Evolutionary conservation across 2,888 invertebrate genomes (phyloP).

Genomic region (Temnothorax rugatulus): DNA sequence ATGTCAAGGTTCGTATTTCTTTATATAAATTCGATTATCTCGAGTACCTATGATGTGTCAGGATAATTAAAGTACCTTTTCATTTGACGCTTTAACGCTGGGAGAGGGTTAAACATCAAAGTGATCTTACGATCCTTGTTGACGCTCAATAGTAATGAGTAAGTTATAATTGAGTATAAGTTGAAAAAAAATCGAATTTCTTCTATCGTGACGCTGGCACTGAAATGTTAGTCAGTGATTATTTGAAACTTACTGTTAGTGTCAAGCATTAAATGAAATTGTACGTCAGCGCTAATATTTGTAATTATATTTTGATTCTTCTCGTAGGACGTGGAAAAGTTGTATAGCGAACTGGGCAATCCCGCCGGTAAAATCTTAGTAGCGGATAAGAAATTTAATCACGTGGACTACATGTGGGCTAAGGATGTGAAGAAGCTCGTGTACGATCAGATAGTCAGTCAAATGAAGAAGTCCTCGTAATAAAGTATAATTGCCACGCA

Average conservation of each 20-base stretch:
- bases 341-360: slow-evolving; percentile 87
- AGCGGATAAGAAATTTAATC: slow-evolving; percentile 88
- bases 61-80: neutral
- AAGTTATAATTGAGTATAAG: neutral
- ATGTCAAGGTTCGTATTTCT: slow-evolving; percentile 65
- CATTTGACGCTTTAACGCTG: neutral
- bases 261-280: neutral
- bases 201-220: neutral
- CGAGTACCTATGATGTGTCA: neutral
- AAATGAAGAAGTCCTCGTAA: neutral
- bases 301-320: neutral
- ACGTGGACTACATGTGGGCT: slow-evolving; percentile 90
- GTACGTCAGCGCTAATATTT: neutral
- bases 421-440: slow-evolving; percentile 87
- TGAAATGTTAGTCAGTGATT: neutral
- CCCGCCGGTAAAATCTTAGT: slow-evolving; percentile 79
- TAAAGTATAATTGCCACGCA: too few relatives aligned
- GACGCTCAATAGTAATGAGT: neutral
- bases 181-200: neutral
- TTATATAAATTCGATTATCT: neutral
- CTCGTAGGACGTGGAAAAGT: slow-evolving; percentile 87
- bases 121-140: neutral
- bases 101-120: neutral
- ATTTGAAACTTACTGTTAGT: neutral
- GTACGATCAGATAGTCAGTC: slow-evolving; percentile 83